Conservation (phyloP, 2,113 vertebrate genomes). For the Gadus macrocephalus region DNA sequence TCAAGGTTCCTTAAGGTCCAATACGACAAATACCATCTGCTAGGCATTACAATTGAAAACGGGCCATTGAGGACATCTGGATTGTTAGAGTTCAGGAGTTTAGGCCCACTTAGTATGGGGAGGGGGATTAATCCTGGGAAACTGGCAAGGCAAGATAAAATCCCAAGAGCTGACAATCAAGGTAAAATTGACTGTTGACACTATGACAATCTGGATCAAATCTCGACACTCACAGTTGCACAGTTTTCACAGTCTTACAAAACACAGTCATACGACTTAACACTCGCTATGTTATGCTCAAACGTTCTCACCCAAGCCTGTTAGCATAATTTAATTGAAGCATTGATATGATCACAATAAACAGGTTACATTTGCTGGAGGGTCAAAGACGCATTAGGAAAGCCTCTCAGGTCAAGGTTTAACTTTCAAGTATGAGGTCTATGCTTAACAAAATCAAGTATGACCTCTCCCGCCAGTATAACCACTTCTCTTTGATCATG, state of each 20-base stretch:
- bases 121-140: slow-evolving; percentile 22
- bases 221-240: slow-evolving; percentile 5
- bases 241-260: slow-evolving; percentile 15
- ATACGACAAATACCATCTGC: slow-evolving; percentile 52
- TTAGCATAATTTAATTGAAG: slow-evolving; percentile 41
- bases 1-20: slow-evolving; percentile 54
- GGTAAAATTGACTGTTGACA: slow-evolving; percentile 5
- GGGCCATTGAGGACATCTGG: slow-evolving; percentile 49
- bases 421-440: slow-evolving; percentile 10
- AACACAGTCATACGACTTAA: slow-evolving; percentile 18
- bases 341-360: slow-evolving; percentile 24
- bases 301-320: slow-evolving; percentile 4
- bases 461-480: slow-evolving; percentile 15
- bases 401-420: slow-evolving; percentile 35
- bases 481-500: too few species aligned
- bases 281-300: slow-evolving; percentile 12
- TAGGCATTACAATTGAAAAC: slow-evolving; percentile 41
- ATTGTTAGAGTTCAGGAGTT: slow-evolving; percentile 26
- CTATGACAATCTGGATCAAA: slow-evolving; percentile 17
- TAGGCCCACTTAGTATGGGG: slow-evolving; percentile 24
- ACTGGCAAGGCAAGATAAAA: slow-evolving; percentile 32
- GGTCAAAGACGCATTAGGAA: slow-evolving; percentile 14
- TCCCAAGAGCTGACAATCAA: neutral
- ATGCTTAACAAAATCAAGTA: slow-evolving; percentile 23
- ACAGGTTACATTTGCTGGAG: slow-evolving; percentile 29